Base-by-base conservation (phyloP, 2,113 vertebrate genomes). In the Tachycineta bicolor region DNA sequence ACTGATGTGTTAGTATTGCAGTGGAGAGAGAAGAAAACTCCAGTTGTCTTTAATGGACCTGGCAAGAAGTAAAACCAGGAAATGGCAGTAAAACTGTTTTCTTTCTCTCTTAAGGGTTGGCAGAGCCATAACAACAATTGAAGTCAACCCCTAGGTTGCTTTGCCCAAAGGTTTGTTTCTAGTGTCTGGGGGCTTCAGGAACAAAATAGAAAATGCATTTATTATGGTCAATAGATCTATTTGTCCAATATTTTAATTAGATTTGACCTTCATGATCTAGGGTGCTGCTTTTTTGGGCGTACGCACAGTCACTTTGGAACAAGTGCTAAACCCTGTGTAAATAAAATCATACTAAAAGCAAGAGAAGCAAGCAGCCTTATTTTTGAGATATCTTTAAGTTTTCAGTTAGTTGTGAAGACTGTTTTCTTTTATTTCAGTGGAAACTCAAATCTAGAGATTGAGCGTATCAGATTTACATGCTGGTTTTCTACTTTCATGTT, bases 211-310 rank as follows among this genome's bases (percentile, higher is more conserved):
- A 69, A 47, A 74, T 1, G 0, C 8, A 8, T 74, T 91, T 83
- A 8, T 69, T 88, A 8, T 10, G 14, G 15, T 63, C 1, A 7
- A 2, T 65, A 58, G 13, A 24, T 80, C 5, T 69, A 2, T 74
- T 65, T 77, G 9, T 76, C 33, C 50, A 29, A 84, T 93, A 44
- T 15, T 91, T 87, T 14, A 44, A 59, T 89, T 92, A 77, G 56
- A 15, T 69, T 89, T 81, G 53, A 58, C 26, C 25, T 77, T 83
- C 11, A 6, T 71, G 39, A 67, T 24, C 12, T 81, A 19, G 83
- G 26, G 8, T 76, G 22, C 34, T 59, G n/a, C 24, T 68, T 84
- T 84, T 93, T n/a, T 21, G 22, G 14, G 6, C 0, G 1, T 87
- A 18, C 0, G 0, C 53, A 14, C 5, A 68, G 34, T 83, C 12